phyloP scores from a whole-genome alignment of 2,797 vertebrate species.

The Bothrops alternatus region DNA sequence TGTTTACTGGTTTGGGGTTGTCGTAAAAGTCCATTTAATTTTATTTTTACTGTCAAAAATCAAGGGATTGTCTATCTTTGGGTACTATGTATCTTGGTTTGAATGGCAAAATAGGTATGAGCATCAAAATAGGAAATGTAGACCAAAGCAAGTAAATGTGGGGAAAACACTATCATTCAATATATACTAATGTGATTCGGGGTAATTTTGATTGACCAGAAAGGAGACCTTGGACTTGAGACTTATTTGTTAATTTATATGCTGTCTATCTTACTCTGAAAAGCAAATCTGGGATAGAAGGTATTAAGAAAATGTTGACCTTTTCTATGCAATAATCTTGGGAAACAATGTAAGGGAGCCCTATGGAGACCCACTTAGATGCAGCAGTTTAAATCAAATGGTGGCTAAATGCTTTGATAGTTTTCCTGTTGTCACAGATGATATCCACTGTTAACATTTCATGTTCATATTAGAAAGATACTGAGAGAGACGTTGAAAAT shows the following conservation, averaged over 20 bases:
- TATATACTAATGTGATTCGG: not conserved
- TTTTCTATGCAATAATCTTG: not conserved
- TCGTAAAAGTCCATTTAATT: not conserved
- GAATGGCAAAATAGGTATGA: not conserved
- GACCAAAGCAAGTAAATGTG: not conserved
- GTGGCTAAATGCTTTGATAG: not conserved
- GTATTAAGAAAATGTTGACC: not conserved
- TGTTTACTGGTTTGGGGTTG: not conserved
- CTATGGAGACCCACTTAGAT: not conserved
- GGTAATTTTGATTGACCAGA: not conserved
- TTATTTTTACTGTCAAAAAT: not conserved
- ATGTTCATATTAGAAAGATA: not conserved
- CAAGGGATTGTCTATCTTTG: not conserved
- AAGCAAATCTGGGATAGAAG: not conserved
- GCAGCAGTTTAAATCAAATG: not conserved
- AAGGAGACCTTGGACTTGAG: not conserved
- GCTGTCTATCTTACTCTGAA: not conserved
- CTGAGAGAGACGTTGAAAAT: not conserved
- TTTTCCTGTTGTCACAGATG: not conserved
- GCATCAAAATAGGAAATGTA: not conserved
- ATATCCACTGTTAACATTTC: not conserved
- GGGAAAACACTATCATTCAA: not conserved
- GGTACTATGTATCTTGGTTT: not conserved
- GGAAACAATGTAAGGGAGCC: not conserved
- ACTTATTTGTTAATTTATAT: not conserved